These are phyloP conservation scores for Desmophyllum pertusum DNA, from an alignment of 92 coral and sea anemone species.

Conservation along the genomic window DNA sequence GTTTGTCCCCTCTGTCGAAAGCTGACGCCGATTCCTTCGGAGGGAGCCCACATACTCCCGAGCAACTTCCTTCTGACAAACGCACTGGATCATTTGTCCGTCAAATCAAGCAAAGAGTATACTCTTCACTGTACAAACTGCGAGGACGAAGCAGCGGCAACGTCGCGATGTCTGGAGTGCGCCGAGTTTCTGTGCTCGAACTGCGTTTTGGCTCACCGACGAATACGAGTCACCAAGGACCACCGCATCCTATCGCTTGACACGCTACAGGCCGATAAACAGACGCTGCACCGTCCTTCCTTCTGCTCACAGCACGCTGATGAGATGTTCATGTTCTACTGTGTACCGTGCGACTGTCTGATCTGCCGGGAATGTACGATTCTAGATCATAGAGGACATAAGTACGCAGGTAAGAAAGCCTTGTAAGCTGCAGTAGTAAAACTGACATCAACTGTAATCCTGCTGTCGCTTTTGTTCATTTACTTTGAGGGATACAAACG, in stretches of 20 bases:
- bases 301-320: constrained; percentile 80
- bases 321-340: constrained; percentile 89
- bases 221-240: constrained; percentile 90
- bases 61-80: constrained; percentile 84
- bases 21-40: constrained; percentile 81
- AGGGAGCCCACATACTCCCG: constrained; percentile 67
- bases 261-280: constrained; percentile 87
- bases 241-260: constrained; percentile 89
- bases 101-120: constrained; percentile 88
- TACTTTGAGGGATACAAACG: background rate
- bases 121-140: constrained; percentile 89
- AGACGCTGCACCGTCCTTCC: constrained; percentile 87
- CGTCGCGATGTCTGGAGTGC: constrained; percentile 90
- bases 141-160: constrained; percentile 85
- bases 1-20: constrained; percentile 93
- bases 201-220: constrained; percentile 89
- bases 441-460: no score
- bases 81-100: constrained; percentile 88
- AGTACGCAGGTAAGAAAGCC: constrained; percentile 74
- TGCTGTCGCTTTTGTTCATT: background rate
- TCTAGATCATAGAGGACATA: constrained; percentile 87
- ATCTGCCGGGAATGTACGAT: constrained; percentile 93
- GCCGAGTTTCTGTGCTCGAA: constrained; percentile 91
- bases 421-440: background rate
- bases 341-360: constrained; percentile 77